phyloP scores from a whole-genome alignment of 92 coral and sea anemone species.

The Palythoa heliodiscus region DNA sequence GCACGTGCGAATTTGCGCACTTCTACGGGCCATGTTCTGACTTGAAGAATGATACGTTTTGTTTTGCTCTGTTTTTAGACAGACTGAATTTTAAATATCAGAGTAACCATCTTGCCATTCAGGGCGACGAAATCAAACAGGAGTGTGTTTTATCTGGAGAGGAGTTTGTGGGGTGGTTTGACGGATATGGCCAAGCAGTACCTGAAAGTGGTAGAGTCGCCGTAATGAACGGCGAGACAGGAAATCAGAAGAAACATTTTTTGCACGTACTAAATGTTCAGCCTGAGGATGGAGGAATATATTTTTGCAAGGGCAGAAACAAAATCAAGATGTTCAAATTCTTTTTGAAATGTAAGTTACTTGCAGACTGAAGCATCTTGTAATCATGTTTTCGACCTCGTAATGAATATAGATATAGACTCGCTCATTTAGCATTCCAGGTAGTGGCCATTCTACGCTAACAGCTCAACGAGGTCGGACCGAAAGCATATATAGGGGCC shows the following conservation, averaged over 20 bases:
- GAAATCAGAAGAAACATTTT: not conserved
- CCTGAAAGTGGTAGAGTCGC: conserved; percentile 23
- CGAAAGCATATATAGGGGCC: too few species aligned
- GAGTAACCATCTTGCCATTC: not conserved
- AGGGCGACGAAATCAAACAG: conserved; percentile 21
- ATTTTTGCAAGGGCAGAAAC: conserved; percentile 29
- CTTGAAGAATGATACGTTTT: not conserved
- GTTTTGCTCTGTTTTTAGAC: not conserved
- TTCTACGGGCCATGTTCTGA: too few species aligned
- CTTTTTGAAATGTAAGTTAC: conserved; percentile 27
- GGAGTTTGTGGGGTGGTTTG: conserved; percentile 29
- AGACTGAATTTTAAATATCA: not conserved
- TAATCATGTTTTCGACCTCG: too few species aligned
- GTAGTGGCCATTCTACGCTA: too few species aligned
- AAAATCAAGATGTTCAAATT: conserved; percentile 10
- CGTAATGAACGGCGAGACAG: not conserved
- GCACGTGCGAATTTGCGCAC: too few species aligned
- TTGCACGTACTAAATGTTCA: conserved; percentile 6
- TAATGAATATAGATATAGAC: too few species aligned
- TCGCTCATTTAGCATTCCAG: too few species aligned
- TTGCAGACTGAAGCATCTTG: not conserved
- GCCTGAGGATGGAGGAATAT: conserved; percentile 23
- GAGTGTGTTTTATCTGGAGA: conserved; percentile 24
- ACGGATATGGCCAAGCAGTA: conserved; percentile 14
- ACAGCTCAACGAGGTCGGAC: too few species aligned